Base-by-base conservation (phyloP, 1,140 invertebrate species). In the Vanessa atalanta region DNA sequence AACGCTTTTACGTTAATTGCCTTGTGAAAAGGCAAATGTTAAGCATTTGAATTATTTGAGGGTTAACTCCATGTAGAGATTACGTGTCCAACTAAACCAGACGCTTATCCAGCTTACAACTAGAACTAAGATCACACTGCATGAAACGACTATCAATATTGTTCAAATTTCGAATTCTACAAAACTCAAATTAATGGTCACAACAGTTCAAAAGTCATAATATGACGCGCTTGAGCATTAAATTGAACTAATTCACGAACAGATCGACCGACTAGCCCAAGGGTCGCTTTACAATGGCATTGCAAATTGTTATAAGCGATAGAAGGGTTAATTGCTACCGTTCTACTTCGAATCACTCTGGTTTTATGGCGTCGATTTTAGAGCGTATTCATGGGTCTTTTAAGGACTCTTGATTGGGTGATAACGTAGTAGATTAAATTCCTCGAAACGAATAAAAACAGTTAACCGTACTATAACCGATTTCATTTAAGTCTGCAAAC, bases 301-400 rank as follows among this genome's bases (percentile, higher is more conserved):
- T 51, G 64, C 61, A 72, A 67, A 72, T 65, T 72, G 65, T 65
- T 72, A 65, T 72, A 47, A 47, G 64, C 64, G 65, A 72, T 72
- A 60, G 65, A 65, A 67, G 71, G 71, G 71, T 72, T 72, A 66
- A 72, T 72, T 72, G 71, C 48, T 65, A 31, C 71, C 64, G 47
- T 72, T 72, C 65, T 61, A 65, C 53, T 65, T 65, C 53, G 71
- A 73, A 73, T 73, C 71, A 65, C 65, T 73, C 71, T 20, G 14
- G 51, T 73, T 73, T 60, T 67, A 73, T 73, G 26, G 55, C 65
- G 55, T 12, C 57, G 67, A 70, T 70, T 70, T 61, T 57, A 60
- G 51, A 47, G 55, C 43, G 67, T 70, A 70, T 70, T 70, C 67
- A 70, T 70, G 53, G 67, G 37, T 70, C 67, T 70, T 61, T 70